Percentiles rank a stretch among this genome's conserved stretches.
Conservation (phyloP, 2,888 invertebrate genomes). For the Parasteatoda lunata region DNA sequence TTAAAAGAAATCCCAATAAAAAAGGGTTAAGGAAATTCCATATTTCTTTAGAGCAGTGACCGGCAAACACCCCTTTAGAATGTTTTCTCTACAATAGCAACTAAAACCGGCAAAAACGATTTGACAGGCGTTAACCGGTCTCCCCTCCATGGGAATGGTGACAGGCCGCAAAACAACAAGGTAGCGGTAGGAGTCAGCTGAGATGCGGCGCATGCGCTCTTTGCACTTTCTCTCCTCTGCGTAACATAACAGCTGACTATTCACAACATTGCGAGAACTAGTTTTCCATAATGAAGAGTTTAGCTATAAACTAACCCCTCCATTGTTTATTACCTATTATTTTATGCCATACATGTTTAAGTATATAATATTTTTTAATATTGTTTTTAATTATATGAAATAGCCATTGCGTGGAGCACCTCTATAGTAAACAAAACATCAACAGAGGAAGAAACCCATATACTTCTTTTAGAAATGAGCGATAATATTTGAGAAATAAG, state of each 20-base stretch:
- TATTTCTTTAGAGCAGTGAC: no score
- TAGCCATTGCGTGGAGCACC: no score
- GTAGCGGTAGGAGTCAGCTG: conserved; percentile 68
- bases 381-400: no score
- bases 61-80: conserved; percentile 3
- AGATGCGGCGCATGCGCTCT: conserved; percentile 32
- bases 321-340: no score
- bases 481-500: background rate
- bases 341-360: no score
- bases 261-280: conserved; percentile 45
- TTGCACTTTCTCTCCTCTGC: conserved; percentile 3
- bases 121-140: conserved; percentile 24
- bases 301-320: no score
- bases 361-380: no score
- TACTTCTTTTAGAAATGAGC: no score
- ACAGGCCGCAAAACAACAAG: conserved; percentile 39
- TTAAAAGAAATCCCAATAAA: no score
- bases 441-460: no score
- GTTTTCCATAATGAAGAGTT: background rate
- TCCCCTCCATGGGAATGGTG: conserved; percentile 45
- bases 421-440: no score
- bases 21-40: no score
- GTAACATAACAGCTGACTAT: conserved; percentile 61
- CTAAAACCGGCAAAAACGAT: conserved; percentile 28
- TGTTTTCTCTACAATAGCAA: background rate